Evolutionary conservation across 64 coral and sea anemone genomes (phyloP), one percentile per base, ranked within the genome.

Genomic region (Hydrozoanthus tunicans): DNA sequence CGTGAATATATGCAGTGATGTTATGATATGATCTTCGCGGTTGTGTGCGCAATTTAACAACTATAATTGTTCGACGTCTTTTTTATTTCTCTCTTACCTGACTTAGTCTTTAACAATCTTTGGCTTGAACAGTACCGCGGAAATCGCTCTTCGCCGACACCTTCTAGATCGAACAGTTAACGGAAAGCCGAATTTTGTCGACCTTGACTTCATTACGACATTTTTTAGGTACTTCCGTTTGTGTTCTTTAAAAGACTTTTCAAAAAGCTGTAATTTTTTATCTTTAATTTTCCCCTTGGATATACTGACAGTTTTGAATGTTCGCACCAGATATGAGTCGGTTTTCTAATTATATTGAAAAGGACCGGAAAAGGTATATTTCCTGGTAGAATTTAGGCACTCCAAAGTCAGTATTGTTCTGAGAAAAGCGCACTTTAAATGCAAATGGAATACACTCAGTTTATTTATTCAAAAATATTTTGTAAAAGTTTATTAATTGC

Each of bases 311-410:
- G 72, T 76, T 51, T 74, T 73, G 8, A 9, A 27, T 73, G 24
- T 73, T 73, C 32, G 32, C 32, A 73, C 70, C 70, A n/a, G 70
- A 73, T 73, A n/a, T 9, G 72, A 43, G 5, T 52, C 9, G 26
- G 72, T 71, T 71, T 76, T 76, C 53, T 26, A 76, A 76, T 76
- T 14, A 76, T 76, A 51, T 52, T 53, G 53, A 76, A 26, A 12
- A 76, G 25, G 26, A 12, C 26, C 72, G 72, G 72, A 76, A 76
- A 76, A 76, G 72, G 43, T 76, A 52, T 6, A 13, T 69, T 76
- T 76, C 72, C 72, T 52, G 7, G 72, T 25, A 53, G 27, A 51
- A 43, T 10, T 11, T 8, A 52, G 14, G 10, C 27, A 51, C 26
- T 26, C 72, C 72, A 76, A 73, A 51, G 6, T 12, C 72, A 53